Evolutionary conservation across 1,140 invertebrate species (phyloP).

Genomic region (Drosophila equinoxialis): DNA sequence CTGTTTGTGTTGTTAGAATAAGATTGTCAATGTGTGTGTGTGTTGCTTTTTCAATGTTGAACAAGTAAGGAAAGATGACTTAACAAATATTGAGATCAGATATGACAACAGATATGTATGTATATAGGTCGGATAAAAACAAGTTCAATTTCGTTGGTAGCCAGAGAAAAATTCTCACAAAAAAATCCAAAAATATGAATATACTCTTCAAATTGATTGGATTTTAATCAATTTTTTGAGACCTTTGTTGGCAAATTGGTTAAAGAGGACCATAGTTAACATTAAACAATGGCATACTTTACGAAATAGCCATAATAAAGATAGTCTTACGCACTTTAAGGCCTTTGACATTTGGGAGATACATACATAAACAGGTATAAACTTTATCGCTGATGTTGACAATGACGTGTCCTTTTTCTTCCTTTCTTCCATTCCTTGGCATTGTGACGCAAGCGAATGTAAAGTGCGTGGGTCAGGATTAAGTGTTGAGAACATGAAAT

Average conservation of each 20-base stretch:
- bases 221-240: no score
- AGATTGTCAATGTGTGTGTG: slow-evolving; percentile 10
- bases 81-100: not conserved
- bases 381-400: not conserved
- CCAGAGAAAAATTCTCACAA: no score
- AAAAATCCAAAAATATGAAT: no score
- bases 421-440: no score
- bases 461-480: slow-evolving; percentile 39
- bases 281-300: slow-evolving; percentile 13
- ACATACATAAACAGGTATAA: not conserved
- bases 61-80: slow-evolving; percentile 32
- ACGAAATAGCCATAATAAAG: not conserved
- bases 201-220: no score
- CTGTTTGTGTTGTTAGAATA: slow-evolving; percentile 10
- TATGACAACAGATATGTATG: not conserved
- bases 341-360: not conserved
- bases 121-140: slow-evolving; percentile 32
- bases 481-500: slow-evolving; percentile 28
- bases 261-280: no score
- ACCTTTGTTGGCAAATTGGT: no score
- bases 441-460: not conserved
- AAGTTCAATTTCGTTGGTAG: no score
- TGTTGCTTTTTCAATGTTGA: not conserved
- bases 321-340: not conserved
- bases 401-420: not conserved